These are phyloP conservation scores for Rhodeus uyekii DNA, from an alignment of 2,797 vertebrate genomes.

Conservation along the genomic window DNA sequence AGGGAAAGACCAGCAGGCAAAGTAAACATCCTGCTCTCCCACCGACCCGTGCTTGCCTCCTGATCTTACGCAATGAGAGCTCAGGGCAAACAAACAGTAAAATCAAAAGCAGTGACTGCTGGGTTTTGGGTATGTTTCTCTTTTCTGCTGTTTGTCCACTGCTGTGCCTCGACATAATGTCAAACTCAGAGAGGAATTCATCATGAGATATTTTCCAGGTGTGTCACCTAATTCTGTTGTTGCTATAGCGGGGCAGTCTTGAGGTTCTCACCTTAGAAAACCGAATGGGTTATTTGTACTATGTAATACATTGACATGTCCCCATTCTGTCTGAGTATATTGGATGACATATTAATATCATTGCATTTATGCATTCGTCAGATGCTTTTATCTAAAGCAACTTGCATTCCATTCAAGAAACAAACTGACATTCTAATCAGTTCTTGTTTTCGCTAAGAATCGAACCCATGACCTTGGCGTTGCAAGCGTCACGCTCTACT, in stretches of 20 bases:
- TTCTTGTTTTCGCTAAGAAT: too few relatives aligned
- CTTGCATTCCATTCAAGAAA: too few relatives aligned
- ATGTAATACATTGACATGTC: neutral
- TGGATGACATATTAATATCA: neutral
- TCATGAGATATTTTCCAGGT: slow-evolving; percentile 53
- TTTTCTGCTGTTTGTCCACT: slow-evolving; percentile 38
- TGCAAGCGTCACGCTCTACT: too few relatives aligned
- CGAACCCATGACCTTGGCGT: too few relatives aligned
- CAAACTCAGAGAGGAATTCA: slow-evolving; percentile 47
- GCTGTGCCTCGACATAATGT: slow-evolving; percentile 43
- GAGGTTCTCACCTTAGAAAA: neutral
- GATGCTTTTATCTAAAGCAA: too few relatives aligned
- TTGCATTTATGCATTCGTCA: too few relatives aligned
- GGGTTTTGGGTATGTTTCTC: slow-evolving; percentile 13
- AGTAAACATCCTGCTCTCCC: slow-evolving; percentile 68
- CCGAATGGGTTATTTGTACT: neutral
- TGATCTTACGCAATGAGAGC: neutral
- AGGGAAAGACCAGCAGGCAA: slow-evolving; percentile 50
- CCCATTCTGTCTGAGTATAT: neutral
- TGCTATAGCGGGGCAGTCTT: neutral
- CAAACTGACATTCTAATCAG: too few relatives aligned
- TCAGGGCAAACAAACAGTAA: slow-evolving; percentile 45
- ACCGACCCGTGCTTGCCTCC: neutral
- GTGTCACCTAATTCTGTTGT: neutral
- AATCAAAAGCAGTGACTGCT: slow-evolving; percentile 17